Conservation (phyloP, 92 coral and sea anemone species). For the Desmophyllum pertusum region DNA sequence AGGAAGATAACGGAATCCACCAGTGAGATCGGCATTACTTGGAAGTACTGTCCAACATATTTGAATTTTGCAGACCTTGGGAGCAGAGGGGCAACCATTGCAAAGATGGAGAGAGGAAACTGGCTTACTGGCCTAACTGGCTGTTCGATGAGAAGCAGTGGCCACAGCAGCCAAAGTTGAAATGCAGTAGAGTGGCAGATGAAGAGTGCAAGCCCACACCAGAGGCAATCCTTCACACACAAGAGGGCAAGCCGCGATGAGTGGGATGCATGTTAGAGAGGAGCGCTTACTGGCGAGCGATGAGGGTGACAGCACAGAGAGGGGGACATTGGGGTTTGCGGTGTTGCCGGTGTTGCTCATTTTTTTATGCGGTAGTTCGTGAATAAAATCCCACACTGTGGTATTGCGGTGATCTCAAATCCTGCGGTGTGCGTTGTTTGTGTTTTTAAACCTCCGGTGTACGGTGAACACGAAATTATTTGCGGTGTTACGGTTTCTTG, state of each 20-base stretch:
- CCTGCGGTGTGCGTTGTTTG: too few relatives aligned
- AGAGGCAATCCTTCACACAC: constrained; percentile 12
- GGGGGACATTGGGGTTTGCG: too few relatives aligned
- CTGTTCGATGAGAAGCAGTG: constrained; percentile 32
- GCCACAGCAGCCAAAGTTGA: constrained; percentile 57
- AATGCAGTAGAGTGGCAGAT: constrained; percentile 11
- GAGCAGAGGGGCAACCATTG: constrained; percentile 45
- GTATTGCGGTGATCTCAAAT: too few relatives aligned
- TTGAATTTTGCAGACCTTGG: constrained; percentile 55
- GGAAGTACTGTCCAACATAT: constrained; percentile 58
- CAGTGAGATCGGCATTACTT: constrained; percentile 10
- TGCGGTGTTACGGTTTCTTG: too few relatives aligned
- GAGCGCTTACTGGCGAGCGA: constrained; percentile 29
- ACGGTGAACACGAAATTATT: too few relatives aligned
- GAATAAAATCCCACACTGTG: too few relatives aligned
- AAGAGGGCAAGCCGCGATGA: constrained; percentile 38
- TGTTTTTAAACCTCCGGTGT: too few relatives aligned
- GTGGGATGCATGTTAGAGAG: constrained; percentile 52
- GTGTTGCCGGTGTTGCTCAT: too few relatives aligned
- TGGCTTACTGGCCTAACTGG: constrained; percentile 59
- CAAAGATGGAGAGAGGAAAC: constrained; percentile 49
- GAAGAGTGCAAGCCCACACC: constrained; percentile 23
- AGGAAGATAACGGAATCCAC: constrained; percentile 52
- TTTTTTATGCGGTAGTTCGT: too few relatives aligned
- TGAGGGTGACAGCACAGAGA: constrained; percentile 47